Percentiles rank a stretch among this genome's conserved stretches.
These are phyloP conservation scores for Nasonovia ribisnigri DNA, from an alignment of 2,888 invertebrate species.

Conservation along the genomic window DNA sequence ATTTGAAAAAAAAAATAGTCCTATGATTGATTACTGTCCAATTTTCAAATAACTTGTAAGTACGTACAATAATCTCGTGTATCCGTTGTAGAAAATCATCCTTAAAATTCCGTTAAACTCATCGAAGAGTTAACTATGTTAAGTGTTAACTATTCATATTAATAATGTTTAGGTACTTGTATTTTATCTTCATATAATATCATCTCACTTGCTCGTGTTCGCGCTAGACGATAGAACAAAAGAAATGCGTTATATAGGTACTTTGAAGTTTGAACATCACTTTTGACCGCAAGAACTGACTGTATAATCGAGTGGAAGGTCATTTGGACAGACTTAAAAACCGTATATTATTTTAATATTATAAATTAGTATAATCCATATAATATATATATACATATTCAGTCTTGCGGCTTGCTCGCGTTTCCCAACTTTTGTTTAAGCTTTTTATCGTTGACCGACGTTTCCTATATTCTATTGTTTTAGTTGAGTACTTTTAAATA, in stretches of 20 bases:
- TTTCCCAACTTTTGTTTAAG: neutral
- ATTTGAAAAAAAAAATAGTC: neutral
- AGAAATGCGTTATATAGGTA: neutral
- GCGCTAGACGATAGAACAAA: neutral
- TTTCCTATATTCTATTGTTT: neutral
- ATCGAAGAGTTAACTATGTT: neutral
- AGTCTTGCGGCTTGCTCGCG: neutral
- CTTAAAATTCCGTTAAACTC: neutral
- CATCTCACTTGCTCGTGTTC: neutral
- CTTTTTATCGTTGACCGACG: neutral
- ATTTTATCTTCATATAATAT: neutral
- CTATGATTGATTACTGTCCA: neutral
- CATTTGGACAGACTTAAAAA: neutral
- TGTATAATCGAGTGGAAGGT: neutral
- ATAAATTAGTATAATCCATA: neutral
- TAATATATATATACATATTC: too few species aligned
- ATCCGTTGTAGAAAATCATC: neutral
- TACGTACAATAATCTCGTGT: neutral
- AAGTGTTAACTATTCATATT: neutral
- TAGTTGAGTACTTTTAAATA: neutral
- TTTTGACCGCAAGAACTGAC: neutral
- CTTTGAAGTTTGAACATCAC: neutral
- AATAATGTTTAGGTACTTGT: neutral
- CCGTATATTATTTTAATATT: neutral
- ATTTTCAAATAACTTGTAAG: neutral